Evolutionary conservation across 2,797 vertebrate species (phyloP).

Genomic region (Sciurus vulgaris): DNA sequence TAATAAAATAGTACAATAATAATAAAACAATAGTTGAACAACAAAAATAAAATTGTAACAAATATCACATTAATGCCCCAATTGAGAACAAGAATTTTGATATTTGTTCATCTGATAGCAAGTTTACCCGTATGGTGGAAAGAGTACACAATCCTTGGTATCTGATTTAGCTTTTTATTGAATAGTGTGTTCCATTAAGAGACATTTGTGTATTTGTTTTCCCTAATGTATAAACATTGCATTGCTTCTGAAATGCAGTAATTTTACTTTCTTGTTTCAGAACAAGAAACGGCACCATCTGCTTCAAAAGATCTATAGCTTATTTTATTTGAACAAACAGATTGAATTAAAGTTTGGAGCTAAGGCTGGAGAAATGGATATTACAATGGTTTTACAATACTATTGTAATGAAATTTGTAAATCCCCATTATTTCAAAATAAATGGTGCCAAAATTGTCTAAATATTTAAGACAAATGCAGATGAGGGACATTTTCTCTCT

Average conservation of each 20-base stretch:
- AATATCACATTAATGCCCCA: not conserved
- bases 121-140: not conserved
- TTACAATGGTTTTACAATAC: slow-evolving; percentile 41
- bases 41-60: not conserved
- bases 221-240: slow-evolving; percentile 12
- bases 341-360: slow-evolving; percentile 58
- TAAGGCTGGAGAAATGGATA: not conserved
- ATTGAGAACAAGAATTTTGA: not conserved
- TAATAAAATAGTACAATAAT: too few species aligned
- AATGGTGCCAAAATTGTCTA: not conserved
- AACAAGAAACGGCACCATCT: slow-evolving; percentile 46
- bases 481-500: not conserved
- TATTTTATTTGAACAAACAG: slow-evolving; percentile 69
- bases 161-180: slow-evolving; percentile 19
- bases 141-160: not conserved
- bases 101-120: not conserved
- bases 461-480: slow-evolving; percentile 43
- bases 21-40: not conserved
- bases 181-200: not conserved
- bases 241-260: slow-evolving; percentile 45
- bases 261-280: slow-evolving; percentile 55
- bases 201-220: slow-evolving; percentile 42
- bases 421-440: not conserved
- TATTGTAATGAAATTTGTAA: slow-evolving; percentile 40
- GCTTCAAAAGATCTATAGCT: slow-evolving; percentile 63